phyloP scores from a whole-genome alignment of 2,888 invertebrate species.

The Scaptodrosophila latifasciaeformis region DNA sequence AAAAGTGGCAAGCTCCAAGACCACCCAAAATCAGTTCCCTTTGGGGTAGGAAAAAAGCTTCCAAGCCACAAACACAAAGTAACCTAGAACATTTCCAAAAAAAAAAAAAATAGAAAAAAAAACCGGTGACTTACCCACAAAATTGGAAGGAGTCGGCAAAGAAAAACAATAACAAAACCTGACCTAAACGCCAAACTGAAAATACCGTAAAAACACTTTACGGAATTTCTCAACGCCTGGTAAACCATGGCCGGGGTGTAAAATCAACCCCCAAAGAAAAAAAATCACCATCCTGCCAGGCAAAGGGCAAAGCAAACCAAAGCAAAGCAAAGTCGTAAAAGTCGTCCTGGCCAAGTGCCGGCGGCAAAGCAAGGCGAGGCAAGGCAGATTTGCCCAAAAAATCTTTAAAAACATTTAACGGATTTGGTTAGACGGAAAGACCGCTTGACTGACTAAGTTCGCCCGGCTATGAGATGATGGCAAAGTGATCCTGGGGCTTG shows the following conservation, averaged over 20 bases:
- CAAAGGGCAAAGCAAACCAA: conserved; percentile 14
- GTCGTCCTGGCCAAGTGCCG: conserved; percentile 43
- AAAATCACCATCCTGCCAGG: conserved; percentile 31
- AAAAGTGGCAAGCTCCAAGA: conserved; percentile 8
- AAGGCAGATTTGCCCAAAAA: conserved; percentile 21
- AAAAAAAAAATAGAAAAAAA: conserved; percentile 16
- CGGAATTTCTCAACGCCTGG: conserved; percentile 70
- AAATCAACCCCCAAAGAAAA: conserved; percentile 60
- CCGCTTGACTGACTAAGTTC: neutral
- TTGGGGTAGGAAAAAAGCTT: conserved; percentile 11
- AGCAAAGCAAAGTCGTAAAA: conserved; percentile 47
- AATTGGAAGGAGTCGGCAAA: conserved; percentile 13
- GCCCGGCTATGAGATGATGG: neutral
- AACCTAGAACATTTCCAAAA: conserved; percentile 57
- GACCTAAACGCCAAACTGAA: conserved; percentile 46
- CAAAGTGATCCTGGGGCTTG: conserved; percentile 21
- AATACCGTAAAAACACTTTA: conserved; percentile 70
- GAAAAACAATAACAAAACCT: conserved; percentile 32
- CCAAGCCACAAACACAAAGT: conserved; percentile 39
- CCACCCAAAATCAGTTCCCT: conserved; percentile 2
- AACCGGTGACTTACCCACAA: too few relatives aligned
- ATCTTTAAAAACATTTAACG: conserved; percentile 66
- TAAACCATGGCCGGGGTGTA: conserved; percentile 54
- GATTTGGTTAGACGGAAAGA: conserved; percentile 36
- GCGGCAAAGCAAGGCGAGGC: conserved; percentile 43